These are phyloP conservation scores for Autographa gamma DNA, from an alignment of 2,888 invertebrate genomes.

Conservation along the genomic window DNA sequence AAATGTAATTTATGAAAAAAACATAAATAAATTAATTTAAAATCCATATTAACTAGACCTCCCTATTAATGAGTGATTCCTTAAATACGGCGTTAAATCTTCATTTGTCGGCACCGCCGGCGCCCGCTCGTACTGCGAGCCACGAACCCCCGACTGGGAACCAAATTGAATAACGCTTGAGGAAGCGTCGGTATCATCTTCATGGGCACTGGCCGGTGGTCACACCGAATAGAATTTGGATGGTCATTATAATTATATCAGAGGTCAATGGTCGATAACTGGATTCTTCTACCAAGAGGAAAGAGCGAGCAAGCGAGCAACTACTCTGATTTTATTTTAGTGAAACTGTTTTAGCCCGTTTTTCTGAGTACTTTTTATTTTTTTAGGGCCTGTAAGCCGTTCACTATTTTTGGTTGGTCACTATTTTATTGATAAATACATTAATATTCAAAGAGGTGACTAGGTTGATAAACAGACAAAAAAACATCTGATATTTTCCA, in stretches of 20 bases:
- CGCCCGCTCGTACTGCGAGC: slow-evolving; percentile 40
- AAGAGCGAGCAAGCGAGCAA: too few relatives aligned
- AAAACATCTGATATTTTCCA: too few relatives aligned
- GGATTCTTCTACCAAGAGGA: too few relatives aligned
- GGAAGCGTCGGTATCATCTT: slow-evolving; percentile 66
- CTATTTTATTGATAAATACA: too few relatives aligned
- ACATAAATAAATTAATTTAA: background rate
- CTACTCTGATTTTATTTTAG: too few relatives aligned
- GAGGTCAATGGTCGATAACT: too few relatives aligned
- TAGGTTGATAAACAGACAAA: too few relatives aligned
- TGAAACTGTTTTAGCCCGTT: too few relatives aligned
- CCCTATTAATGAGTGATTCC: slow-evolving; percentile 38
- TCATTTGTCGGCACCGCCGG: slow-evolving; percentile 41
- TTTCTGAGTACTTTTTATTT: background rate
- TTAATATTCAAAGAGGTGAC: too few relatives aligned
- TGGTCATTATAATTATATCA: background rate
- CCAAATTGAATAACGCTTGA: slow-evolving; percentile 71
- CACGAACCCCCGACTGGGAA: slow-evolving; percentile 51
- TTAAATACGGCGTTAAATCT: slow-evolving; percentile 54
- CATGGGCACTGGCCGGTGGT: slow-evolving; percentile 48
- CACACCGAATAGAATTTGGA: slow-evolving; percentile 33
- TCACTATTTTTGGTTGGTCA: too few relatives aligned
- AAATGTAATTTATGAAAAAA: background rate
- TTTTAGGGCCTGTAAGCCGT: too few relatives aligned
- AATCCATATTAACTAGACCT: background rate